A percentile compares a stretch with the other conserved stretches of the same genome.
phyloP scores from a whole-genome alignment of 2,888 invertebrate species.

The Aspidapion aeneum region DNA sequence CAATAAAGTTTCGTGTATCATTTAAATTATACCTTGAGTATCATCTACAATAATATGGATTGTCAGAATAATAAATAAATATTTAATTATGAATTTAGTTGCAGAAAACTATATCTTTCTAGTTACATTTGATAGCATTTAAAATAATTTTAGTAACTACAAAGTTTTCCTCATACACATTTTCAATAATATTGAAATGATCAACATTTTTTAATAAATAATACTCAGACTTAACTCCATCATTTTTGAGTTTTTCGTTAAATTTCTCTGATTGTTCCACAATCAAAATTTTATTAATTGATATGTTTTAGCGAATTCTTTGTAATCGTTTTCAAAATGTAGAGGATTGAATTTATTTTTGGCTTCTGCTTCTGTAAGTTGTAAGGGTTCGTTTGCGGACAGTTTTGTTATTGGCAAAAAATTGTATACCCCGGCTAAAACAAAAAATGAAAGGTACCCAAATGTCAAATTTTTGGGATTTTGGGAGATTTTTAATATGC shows the following conservation, averaged over 20 bases:
- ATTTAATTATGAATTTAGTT: too few relatives aligned
- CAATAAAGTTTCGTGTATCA: too few relatives aligned
- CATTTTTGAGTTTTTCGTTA: constrained; percentile 47
- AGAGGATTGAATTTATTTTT: constrained; percentile 47
- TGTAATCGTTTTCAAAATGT: constrained; percentile 15
- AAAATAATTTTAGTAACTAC: constrained; percentile 47
- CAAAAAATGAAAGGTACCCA: neutral
- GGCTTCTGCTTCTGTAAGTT: constrained; percentile 56
- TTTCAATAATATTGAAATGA: constrained; percentile 75
- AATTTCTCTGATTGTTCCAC: constrained; percentile 63
- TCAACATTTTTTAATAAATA: constrained; percentile 56
- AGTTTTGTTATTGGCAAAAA: constrained; percentile 66
- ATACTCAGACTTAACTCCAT: constrained; percentile 55
- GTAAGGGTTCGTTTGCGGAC: constrained; percentile 63
- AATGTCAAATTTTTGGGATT: too few relatives aligned
- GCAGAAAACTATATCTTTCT: too few relatives aligned
- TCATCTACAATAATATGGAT: too few relatives aligned
- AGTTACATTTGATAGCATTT: constrained; percentile 23
- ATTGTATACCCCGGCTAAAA: constrained; percentile 65
- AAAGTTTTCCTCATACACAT: constrained; percentile 55
- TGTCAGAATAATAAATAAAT: too few relatives aligned
- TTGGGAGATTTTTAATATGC: too few relatives aligned
- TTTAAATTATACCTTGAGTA: too few relatives aligned
- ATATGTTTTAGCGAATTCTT: neutral
- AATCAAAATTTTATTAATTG: constrained; percentile 48